Percentiles rank a stretch among this genome's conserved stretches.
Conservation (phyloP, 1,140 invertebrate genomes). For the Polyergus mexicanus region DNA sequence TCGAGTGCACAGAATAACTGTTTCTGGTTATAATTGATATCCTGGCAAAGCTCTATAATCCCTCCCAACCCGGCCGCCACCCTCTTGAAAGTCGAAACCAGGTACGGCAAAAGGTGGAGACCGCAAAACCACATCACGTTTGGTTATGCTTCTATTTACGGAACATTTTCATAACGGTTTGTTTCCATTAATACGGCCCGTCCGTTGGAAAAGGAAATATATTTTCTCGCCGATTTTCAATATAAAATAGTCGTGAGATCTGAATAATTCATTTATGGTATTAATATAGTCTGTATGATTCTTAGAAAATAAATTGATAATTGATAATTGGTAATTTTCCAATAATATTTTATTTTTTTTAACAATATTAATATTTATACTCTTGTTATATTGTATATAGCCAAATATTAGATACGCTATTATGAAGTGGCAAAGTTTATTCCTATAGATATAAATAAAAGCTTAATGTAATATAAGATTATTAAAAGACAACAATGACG, state of each 20-base stretch:
- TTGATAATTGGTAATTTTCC: background rate
- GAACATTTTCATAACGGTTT: constrained; percentile 77
- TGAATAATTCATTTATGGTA: background rate
- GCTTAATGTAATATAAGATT: constrained; percentile 34
- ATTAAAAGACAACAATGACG: constrained; percentile 48
- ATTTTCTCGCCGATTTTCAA: constrained; percentile 63
- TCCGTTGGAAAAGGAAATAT: constrained; percentile 58
- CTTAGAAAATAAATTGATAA: background rate
- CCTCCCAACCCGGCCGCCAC: constrained; percentile 78
- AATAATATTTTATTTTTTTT: background rate
- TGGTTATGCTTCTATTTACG: constrained; percentile 77
- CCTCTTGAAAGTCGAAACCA: constrained; percentile 84
- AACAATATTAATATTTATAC: background rate
- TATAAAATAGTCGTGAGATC: constrained; percentile 25
- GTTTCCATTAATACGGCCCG: constrained; percentile 72
- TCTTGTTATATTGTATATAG: too few species aligned
- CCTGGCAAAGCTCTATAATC: constrained; percentile 87
- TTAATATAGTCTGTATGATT: background rate
- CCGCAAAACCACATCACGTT: constrained; percentile 80
- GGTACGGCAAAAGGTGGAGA: constrained; percentile 80
- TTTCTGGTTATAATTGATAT: constrained; percentile 87
- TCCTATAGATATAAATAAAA: background rate
- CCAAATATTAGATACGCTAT: background rate
- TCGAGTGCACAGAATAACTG: constrained; percentile 78
- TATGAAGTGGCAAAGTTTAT: background rate